Evolutionary conservation across 2,888 invertebrate species (phyloP), one percentile per base, ranked within the genome.

Genomic region (Rugalucina vietnamica): DNA sequence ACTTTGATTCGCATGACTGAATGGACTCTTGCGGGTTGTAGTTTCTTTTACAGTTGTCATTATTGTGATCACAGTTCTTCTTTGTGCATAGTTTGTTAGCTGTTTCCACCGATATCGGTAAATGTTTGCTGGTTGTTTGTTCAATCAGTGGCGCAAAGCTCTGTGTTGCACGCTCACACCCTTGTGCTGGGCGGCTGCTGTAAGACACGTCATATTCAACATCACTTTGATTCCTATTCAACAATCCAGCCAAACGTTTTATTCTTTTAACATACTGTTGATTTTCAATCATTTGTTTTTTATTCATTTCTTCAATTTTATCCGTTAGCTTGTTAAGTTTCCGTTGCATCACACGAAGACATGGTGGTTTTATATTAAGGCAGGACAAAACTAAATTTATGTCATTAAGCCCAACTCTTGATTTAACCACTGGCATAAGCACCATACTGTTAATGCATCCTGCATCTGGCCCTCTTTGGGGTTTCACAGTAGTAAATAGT

Each of bases 41-140:
- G 57, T 78, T 78, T 32, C 43, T 50, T 73, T 79, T 60, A 54
- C 73, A 79, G 8, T 27, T 74, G 74, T 69, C 27, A n/a, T 36
- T 54, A 21, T 71, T 50, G 27, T 78, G 71, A 0, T 78, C 21
- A 60, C 65, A 69, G 43, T 72, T 73, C 24, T 24, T 18, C 32
- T 54, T 73, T 79, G 73, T 32, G 36, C 79, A 79, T 0, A 73
- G 49, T 21, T 54, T 79, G 21, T 73, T 79, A 0, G 60, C 79
- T 43, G 29, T 49, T 34, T 54, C 32, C 10, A 74, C 4, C 1
- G 74, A 5, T 18, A 50, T 54, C 1, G 54, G 54, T 71, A 71
- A 10, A 27, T 71, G 37, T n/a, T 37, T 54, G 4, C 27, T 74
- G 10, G 74, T 49, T 1, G 29, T 74, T 73, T 73, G 39, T 18